Percentiles rank a stretch among this genome's conserved stretches.
phyloP scores from a whole-genome alignment of 2,797 vertebrate species.

The Agapornis canus region DNA sequence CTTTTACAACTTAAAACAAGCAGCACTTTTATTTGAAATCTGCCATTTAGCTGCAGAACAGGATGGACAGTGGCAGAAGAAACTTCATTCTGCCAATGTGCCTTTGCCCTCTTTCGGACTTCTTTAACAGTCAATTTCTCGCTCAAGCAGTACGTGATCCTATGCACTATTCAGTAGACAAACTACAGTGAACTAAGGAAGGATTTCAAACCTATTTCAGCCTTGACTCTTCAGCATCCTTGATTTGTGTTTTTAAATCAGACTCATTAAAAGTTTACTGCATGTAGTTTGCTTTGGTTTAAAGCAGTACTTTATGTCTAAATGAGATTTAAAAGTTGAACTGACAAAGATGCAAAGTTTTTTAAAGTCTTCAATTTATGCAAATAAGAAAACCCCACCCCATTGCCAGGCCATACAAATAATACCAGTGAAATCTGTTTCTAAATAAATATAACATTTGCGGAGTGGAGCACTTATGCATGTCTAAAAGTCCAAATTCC shows the following conservation, averaged over 20 bases:
- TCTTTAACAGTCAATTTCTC: neutral
- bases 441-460: neutral
- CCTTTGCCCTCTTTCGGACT: neutral
- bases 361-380: neutral
- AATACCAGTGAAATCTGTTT: neutral
- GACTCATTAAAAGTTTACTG: neutral
- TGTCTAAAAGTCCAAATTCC: neutral
- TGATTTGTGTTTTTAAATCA: neutral
- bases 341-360: neutral
- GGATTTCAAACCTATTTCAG: neutral
- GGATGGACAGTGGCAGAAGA: neutral
- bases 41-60: neutral
- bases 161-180: neutral
- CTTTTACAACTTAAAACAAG: neutral
- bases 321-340: neutral
- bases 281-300: neutral
- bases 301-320: neutral
- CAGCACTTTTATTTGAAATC: neutral
- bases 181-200: neutral
- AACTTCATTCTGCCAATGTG: neutral
- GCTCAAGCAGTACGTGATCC: neutral
- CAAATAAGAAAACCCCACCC: neutral
- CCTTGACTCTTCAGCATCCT: neutral
- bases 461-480: neutral
- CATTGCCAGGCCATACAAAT: neutral